Base-by-base conservation (phyloP, 2,888 invertebrate genomes). In the Orthosia gothica region DNA sequence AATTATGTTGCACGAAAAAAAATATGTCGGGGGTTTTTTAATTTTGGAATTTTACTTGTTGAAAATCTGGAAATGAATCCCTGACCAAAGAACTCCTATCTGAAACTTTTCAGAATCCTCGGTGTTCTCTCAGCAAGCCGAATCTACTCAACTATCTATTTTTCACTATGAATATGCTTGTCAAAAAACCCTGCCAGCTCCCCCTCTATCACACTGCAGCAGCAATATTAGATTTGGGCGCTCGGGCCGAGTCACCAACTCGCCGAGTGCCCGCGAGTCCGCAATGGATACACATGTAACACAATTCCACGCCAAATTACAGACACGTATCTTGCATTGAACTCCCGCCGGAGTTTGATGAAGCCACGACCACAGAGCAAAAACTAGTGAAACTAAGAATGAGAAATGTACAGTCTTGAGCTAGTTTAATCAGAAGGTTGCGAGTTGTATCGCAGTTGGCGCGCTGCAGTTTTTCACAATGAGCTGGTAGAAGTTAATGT, bases 341-440 rank as follows among this genome's bases (percentile, higher is more conserved):
- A 65, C 57, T 79, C 76, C 61, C 70, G 64, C 16, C 45, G 63
- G 73, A 81, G 61, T 78, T 73, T 57, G 81, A 85, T 77, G 67
- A 72, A 83, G 70, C 68, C 54, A 20, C 62, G 40, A 81, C 61
- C 57, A 16, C 66, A 50, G 67, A 71, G 63, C 69, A 70, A 75
- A 82, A 81, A 78, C 72, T 75, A 59, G 32, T 13, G 16, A 70
- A 73, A 77, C 65, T 64, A 63, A n/a, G 47, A 75, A 72, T 76
- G 71, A 74, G 76, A 73, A 78, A 70, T 63, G 73, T 66, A 72
- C 52, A 70, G 66, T 26, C 57, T 74, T 64, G 54, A 40, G 58
- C 18, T 50, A 81, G 83, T 74, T 79, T 83, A 68, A 71, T 83
- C 79, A 71, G 61, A 58, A 63, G 64, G 65, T 71, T 58, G 70